Conservation (phyloP, 2,797 vertebrate species). For the Falco concolor region DNA sequence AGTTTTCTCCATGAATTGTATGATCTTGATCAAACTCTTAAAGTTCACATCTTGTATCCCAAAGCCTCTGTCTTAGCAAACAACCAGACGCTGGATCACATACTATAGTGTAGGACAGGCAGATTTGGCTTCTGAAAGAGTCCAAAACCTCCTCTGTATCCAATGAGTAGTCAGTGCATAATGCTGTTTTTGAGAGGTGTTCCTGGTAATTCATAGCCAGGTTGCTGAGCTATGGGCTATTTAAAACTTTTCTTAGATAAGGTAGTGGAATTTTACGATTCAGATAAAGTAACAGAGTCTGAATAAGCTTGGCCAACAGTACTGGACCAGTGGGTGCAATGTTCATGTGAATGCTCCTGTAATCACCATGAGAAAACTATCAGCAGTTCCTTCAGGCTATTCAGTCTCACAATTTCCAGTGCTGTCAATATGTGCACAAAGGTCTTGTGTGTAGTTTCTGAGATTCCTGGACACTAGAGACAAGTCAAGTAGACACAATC, state of each 20-base stretch:
- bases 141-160: not conserved
- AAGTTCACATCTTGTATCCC: not conserved
- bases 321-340: not conserved
- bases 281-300: not conserved
- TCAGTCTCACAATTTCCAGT: not conserved
- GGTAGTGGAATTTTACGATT: not conserved
- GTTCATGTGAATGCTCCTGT: not conserved
- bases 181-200: not conserved
- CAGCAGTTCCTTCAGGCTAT: not conserved
- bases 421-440: not conserved
- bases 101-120: not conserved
- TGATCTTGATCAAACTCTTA: not conserved
- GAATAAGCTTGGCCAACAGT: not conserved
- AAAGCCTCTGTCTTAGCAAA: not conserved
- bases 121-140: not conserved
- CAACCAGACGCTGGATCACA: not conserved
- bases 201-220: not conserved
- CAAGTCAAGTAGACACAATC: not conserved
- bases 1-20: not conserved
- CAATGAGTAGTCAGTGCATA: not conserved
- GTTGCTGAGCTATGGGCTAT: not conserved
- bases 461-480: not conserved
- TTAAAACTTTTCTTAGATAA: not conserved
- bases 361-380: not conserved
- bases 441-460: not conserved